These are phyloP conservation scores for Meandrina meandrites DNA, from an alignment of 92 coral and sea anemone species.

Conservation along the genomic window DNA sequence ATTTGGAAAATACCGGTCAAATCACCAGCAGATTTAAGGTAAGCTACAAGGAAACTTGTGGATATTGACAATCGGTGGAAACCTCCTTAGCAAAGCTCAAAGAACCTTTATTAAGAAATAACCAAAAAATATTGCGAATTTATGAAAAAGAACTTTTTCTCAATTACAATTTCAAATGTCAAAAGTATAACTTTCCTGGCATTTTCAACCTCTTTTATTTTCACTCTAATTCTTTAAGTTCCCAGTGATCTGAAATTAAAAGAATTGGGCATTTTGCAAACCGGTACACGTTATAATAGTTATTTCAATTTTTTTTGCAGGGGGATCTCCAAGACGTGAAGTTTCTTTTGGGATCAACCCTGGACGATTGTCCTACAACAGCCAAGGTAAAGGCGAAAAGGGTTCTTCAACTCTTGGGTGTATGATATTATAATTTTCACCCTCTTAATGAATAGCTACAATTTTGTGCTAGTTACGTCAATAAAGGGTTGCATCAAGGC, in stretches of 20 bases:
- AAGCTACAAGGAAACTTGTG: not conserved
- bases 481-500: too few relatives aligned
- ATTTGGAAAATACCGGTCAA: slow-evolving; percentile 40
- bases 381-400: slow-evolving; percentile 7
- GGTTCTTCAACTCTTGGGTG: too few relatives aligned
- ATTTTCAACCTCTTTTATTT: not conserved
- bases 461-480: too few relatives aligned
- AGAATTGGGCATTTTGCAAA: not conserved
- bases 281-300: not conserved
- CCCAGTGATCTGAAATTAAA: not conserved
- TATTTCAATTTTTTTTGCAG: slow-evolving; percentile 38
- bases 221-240: not conserved
- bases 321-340: slow-evolving; percentile 91
- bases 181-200: too few relatives aligned
- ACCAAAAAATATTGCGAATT: too few relatives aligned
- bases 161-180: too few relatives aligned
- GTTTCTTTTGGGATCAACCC: slow-evolving; percentile 53
- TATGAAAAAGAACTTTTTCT: not conserved
- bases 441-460: too few relatives aligned
- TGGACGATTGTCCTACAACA: slow-evolving; percentile 1
- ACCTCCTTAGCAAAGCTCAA: too few relatives aligned
- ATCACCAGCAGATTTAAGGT: slow-evolving; percentile 60
- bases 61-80: too few relatives aligned
- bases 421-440: too few relatives aligned
- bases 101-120: too few relatives aligned